phyloP scores from a whole-genome alignment of 2,113 vertebrate genomes.

The Sinosuthora webbiana region DNA sequence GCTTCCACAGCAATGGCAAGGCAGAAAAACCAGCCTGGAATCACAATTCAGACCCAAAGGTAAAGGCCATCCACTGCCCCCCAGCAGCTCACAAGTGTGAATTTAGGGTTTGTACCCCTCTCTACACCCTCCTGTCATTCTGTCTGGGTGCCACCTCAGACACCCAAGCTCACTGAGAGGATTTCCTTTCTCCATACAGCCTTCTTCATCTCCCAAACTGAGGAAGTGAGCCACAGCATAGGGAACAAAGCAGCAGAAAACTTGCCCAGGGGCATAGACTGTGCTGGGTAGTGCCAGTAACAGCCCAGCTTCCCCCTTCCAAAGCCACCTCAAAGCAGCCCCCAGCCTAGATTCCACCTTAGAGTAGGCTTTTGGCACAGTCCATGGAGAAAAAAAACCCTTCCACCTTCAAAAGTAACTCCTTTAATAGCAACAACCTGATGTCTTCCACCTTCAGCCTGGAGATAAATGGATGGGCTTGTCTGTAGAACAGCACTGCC shows the following conservation, averaged over 20 bases:
- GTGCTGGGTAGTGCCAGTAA: background rate
- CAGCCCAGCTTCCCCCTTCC: background rate
- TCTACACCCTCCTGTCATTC: background rate
- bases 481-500: background rate
- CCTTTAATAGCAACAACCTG: constrained; percentile 17
- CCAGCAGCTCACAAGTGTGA: background rate
- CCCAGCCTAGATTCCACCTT: background rate
- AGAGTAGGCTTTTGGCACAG: background rate
- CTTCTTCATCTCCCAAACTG: background rate
- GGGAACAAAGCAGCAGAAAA: background rate
- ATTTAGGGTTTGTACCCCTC: background rate
- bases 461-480: background rate
- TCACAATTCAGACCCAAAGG: background rate
- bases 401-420: background rate
- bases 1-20: background rate
- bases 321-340: background rate
- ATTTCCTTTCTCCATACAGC: background rate
- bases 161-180: background rate
- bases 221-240: background rate
- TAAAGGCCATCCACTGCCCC: background rate
- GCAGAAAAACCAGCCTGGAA: background rate
- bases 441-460: background rate
- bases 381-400: background rate
- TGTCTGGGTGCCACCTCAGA: background rate
- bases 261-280: background rate